Conservation (phyloP, 2,797 vertebrate species). For the Garrulus glandarius region DNA sequence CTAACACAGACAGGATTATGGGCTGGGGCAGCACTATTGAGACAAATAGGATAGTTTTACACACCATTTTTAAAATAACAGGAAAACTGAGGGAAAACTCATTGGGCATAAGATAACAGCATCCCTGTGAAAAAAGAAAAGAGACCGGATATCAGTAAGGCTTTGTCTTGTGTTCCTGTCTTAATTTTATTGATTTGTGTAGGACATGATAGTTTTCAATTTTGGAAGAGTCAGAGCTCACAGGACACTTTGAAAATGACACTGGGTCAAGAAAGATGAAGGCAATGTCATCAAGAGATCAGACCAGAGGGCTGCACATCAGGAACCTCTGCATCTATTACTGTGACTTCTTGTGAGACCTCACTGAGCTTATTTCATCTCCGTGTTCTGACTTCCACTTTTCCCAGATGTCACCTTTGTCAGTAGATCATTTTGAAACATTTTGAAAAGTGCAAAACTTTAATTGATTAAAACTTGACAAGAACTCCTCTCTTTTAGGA, state of each 20-base stretch:
- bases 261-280: neutral
- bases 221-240: neutral
- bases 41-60: neutral
- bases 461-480: neutral
- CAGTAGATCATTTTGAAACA: neutral
- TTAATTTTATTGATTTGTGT: neutral
- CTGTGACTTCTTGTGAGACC: neutral
- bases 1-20: neutral
- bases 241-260: neutral
- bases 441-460: neutral
- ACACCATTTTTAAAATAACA: neutral
- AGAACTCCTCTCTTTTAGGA: neutral
- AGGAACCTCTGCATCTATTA: neutral
- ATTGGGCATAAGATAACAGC: fast-evolving
- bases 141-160: neutral
- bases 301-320: neutral
- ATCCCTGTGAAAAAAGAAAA: neutral
- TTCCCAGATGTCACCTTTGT: neutral
- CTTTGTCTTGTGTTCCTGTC: neutral
- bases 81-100: neutral
- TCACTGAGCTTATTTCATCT: neutral
- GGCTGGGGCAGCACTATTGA: neutral
- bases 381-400: neutral
- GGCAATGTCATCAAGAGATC: neutral
- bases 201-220: neutral